phyloP scores from a whole-genome alignment of 2,797 vertebrate species.

The Thalassophryne amazonica region DNA sequence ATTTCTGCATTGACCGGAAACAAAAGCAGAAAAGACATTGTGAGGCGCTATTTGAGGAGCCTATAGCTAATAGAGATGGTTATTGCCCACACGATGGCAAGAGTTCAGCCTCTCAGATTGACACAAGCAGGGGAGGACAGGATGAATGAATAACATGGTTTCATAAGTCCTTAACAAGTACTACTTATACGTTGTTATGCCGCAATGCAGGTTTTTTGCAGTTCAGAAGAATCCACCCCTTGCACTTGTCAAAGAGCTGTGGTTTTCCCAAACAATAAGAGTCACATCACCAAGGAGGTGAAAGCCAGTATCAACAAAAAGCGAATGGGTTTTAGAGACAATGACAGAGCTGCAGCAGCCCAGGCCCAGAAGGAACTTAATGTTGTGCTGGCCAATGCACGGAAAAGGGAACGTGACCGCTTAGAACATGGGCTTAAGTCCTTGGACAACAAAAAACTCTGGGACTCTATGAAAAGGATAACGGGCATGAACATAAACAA shows the following conservation, averaged over 20 bases:
- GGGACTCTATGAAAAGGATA: too few relatives aligned
- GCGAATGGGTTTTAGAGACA: too few relatives aligned
- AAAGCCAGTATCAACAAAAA: too few relatives aligned
- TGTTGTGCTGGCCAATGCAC: too few relatives aligned
- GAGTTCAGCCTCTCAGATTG: conserved; percentile 24
- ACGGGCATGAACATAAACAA: too few relatives aligned
- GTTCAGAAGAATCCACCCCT: conserved; percentile 53
- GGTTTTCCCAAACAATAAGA: too few relatives aligned
- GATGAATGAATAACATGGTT: conserved; percentile 44
- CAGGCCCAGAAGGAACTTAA: too few relatives aligned
- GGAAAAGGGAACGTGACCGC: too few relatives aligned
- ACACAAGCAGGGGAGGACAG: conserved; percentile 12
- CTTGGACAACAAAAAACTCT: too few relatives aligned
- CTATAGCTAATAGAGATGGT: conserved; percentile 50
- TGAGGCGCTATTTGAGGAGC: conserved; percentile 50
- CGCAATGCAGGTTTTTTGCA: conserved; percentile 59
- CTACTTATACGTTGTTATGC: conserved; percentile 57
- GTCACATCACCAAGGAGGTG: too few relatives aligned
- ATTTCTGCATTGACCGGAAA: conserved; percentile 8
- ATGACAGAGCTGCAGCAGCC: too few relatives aligned
- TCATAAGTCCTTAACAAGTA: conserved; percentile 53
- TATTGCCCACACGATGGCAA: conserved; percentile 37
- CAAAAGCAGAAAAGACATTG: conserved; percentile 14
- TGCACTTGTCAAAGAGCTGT: conserved; percentile 33
- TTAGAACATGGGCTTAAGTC: too few relatives aligned